Evolutionary conservation across 2,113 vertebrate genomes (phyloP).

Genomic region (Physeter macrocephalus): DNA sequence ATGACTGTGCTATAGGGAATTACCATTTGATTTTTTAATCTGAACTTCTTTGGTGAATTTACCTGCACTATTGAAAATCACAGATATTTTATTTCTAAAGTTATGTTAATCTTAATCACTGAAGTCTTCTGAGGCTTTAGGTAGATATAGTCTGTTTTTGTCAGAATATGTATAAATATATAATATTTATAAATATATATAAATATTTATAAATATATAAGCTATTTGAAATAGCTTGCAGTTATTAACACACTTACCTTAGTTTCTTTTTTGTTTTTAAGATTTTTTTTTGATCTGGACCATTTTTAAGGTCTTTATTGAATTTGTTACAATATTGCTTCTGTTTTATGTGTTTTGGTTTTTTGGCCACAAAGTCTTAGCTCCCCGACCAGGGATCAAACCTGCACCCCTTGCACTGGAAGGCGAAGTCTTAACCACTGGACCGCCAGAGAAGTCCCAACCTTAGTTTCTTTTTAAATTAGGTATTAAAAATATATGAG

Average conservation of each 20-base stretch:
- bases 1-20: background rate
- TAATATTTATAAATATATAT: background rate
- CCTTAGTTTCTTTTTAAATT: slow-evolving; percentile 12
- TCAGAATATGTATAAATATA: background rate
- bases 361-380: too few species aligned
- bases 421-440: too few species aligned
- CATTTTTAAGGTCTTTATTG: too few species aligned
- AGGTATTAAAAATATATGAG: background rate
- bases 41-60: background rate
- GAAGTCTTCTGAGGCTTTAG: background rate
- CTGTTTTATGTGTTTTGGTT: too few species aligned
- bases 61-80: background rate
- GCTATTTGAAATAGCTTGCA: background rate
- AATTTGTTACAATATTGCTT: too few species aligned
- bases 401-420: too few species aligned
- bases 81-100: background rate
- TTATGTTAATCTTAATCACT: background rate
- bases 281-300: too few species aligned
- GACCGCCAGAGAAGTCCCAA: background rate
- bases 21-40: background rate
- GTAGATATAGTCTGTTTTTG: background rate
- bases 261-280: background rate
- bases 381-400: too few species aligned
- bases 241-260: background rate
- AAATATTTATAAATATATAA: background rate